Percentiles rank a stretch among this genome's conserved stretches.
Conservation (phyloP, 2,797 vertebrate genomes). For the Sebastes variabilis region DNA sequence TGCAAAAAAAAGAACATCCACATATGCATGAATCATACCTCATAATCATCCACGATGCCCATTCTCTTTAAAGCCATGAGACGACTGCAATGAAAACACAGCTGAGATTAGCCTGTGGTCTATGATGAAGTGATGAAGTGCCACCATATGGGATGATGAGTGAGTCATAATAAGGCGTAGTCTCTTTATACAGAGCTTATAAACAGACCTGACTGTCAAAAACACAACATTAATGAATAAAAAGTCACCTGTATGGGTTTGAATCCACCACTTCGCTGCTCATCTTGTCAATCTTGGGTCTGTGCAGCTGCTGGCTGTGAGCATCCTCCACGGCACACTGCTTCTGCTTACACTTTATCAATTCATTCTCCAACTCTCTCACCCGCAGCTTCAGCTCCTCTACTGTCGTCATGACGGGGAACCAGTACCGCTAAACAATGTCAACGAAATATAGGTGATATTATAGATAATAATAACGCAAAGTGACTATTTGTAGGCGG, state of each 20-base stretch:
- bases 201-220: not conserved
- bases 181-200: not conserved
- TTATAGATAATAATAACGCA: not conserved
- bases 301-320: slow-evolving; percentile 49
- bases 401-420: slow-evolving; percentile 76
- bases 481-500: accelerated
- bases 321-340: slow-evolving; percentile 64
- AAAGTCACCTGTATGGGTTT: slow-evolving; percentile 93
- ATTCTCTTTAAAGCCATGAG: slow-evolving; percentile 98
- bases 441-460: accelerated
- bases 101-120: slow-evolving; percentile 31
- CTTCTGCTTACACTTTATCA: slow-evolving; percentile 85
- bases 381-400: slow-evolving; percentile 88
- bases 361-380: slow-evolving; percentile 88
- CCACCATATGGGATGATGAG: slow-evolving; percentile 22
- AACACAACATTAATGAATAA: not conserved
- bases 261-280: slow-evolving; percentile 95
- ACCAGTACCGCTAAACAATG: not conserved
- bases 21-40: slow-evolving; percentile 79
- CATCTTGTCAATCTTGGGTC: slow-evolving; percentile 90
- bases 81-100: slow-evolving; percentile 83
- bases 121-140: not conserved
- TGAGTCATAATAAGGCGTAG: slow-evolving; percentile 63
- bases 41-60: slow-evolving; percentile 97
- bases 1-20: not conserved